These are phyloP conservation scores for Pteria penguin DNA, from an alignment of 2,888 invertebrate species.

Conservation along the genomic window DNA sequence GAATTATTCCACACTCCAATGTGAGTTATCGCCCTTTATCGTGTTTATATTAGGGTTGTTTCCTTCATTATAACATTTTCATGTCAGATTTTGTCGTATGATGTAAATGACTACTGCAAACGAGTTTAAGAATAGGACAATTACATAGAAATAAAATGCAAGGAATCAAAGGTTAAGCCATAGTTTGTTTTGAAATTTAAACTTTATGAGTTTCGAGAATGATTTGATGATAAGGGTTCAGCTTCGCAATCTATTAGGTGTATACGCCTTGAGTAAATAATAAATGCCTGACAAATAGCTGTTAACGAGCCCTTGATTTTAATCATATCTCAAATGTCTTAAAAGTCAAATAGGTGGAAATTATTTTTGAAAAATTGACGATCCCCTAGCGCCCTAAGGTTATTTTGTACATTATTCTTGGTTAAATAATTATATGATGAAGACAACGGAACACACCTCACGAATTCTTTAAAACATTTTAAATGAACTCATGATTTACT, in stretches of 20 bases:
- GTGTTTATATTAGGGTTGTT: not conserved
- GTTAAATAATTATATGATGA: too few relatives aligned
- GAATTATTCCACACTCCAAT: not conserved
- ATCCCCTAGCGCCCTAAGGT: too few relatives aligned
- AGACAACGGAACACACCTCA: too few relatives aligned
- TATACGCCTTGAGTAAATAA: not conserved
- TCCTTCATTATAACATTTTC: not conserved
- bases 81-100: not conserved
- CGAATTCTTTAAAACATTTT: too few relatives aligned
- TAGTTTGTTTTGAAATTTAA: not conserved
- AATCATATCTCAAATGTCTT: too few relatives aligned
- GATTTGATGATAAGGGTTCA: not conserved
- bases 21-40: not conserved
- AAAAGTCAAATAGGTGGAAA: too few relatives aligned
- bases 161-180: not conserved
- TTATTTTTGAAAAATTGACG: too few relatives aligned
- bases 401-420: too few relatives aligned
- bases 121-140: not conserved
- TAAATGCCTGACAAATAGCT: too few relatives aligned
- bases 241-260: not conserved
- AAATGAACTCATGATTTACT: too few relatives aligned
- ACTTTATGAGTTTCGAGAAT: not conserved
- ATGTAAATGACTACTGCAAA: not conserved
- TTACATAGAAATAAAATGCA: not conserved
- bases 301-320: too few relatives aligned